Conservation (phyloP, 2,888 invertebrate species). For the Belgica antarctica region DNA sequence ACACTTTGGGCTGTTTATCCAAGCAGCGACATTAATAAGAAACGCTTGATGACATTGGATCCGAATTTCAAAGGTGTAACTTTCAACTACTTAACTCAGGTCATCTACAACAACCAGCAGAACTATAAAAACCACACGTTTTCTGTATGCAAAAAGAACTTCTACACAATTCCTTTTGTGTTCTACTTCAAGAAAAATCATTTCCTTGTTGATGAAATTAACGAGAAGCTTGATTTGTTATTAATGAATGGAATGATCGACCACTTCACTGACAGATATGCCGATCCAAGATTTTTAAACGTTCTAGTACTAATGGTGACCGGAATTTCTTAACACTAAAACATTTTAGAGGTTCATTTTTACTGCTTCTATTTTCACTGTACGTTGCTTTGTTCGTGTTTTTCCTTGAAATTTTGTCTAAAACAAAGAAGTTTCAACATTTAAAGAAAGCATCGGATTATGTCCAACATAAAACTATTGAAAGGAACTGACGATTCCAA, state of each 20-base stretch:
- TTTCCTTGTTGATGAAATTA: slow-evolving; percentile 17
- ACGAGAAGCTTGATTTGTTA: background rate
- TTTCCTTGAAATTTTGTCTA: no score
- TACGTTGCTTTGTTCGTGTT: no score
- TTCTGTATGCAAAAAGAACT: slow-evolving; percentile 9
- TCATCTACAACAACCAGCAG: background rate
- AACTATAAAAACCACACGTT: slow-evolving; percentile 22
- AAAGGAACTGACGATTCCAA: no score
- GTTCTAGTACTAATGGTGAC: no score
- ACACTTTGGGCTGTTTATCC: background rate
- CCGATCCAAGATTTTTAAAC: background rate
- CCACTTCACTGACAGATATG: background rate
- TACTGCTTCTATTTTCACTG: background rate
- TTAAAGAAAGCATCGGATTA: no score
- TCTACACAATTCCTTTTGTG: slow-evolving; percentile 4
- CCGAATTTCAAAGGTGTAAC: background rate
- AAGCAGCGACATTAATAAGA: background rate
- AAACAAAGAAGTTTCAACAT: no score
- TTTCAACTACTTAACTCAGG: slow-evolving; percentile 18
- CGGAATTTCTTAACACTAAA: no score
- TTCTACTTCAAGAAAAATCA: slow-evolving; percentile 29
- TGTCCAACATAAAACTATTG: no score
- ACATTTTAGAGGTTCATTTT: no score
- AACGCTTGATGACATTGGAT: slow-evolving; percentile 2
- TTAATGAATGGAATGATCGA: background rate